Evolutionary conservation across 2,797 vertebrate species (phyloP).

Genomic region (Astyanax mexicanus): DNA sequence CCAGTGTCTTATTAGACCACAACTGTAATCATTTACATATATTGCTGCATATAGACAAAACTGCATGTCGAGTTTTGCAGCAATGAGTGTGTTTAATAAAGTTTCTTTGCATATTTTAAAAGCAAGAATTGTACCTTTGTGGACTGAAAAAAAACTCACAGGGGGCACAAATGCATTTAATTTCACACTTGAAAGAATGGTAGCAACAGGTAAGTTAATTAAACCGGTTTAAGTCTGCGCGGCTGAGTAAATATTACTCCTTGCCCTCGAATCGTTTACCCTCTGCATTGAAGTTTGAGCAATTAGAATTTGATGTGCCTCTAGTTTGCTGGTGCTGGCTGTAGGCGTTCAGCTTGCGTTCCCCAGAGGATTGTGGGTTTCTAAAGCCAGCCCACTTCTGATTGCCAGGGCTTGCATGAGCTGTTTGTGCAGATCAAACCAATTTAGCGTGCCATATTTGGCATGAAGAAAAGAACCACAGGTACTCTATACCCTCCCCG

Average conservation of each 20-base stretch:
- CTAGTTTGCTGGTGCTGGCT: constrained; percentile 56
- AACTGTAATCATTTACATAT: too few species aligned
- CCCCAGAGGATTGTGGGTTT: constrained; percentile 64
- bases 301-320: constrained; percentile 50
- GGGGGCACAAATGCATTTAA: background rate
- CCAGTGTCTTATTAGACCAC: too few species aligned
- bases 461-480: background rate
- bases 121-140: background rate
- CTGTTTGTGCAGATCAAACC: constrained; percentile 62
- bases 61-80: too few species aligned
- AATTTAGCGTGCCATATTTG: background rate
- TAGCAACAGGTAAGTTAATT: constrained; percentile 25
- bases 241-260: constrained; percentile 43
- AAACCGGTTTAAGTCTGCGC: constrained; percentile 33
- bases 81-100: too few species aligned
- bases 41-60: too few species aligned
- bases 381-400: constrained; percentile 49
- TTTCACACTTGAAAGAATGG: constrained; percentile 33
- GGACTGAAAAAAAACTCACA: background rate
- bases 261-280: constrained; percentile 41
- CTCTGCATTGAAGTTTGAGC: constrained; percentile 47
- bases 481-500: background rate
- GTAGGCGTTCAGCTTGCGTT: constrained; percentile 54
- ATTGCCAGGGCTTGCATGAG: constrained; percentile 55
- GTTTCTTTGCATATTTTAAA: constrained; percentile 28